Base-by-base conservation (phyloP, 1,140 invertebrate genomes). In the Muscidifurax raptorellus region DNA sequence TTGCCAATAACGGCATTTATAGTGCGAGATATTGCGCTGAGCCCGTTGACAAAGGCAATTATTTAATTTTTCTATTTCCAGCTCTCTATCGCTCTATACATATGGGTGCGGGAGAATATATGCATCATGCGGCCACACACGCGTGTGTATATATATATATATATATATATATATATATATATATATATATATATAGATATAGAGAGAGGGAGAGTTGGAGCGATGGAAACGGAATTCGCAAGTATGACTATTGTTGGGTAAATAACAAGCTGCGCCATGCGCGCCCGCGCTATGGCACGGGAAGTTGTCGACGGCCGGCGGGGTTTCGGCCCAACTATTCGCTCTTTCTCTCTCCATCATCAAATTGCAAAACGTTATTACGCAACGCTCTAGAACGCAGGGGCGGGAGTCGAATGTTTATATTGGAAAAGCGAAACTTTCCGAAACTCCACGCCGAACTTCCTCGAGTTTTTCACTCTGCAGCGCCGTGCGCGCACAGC, bases 391-490 rank as follows among this genome's bases (percentile, higher is more conserved):
- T 10, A 79, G 66, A 67, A 7, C 32, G 32, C 32, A 36, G 32
- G 1, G 32, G 64, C 22, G n/a, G 2, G n/a, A 59, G 52, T 59
- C 30, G 64, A 40, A 40, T n/a, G 44, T 72, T 52, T 64, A 59
- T 72, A 59, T 64, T 79, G 64, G 18, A 74, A 82, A 82, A 74
- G 40, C 28, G 18, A 44, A 75, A 78, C 27, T 83, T 67, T 67
- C 44, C 30, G 2, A 64, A 32, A 76, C 74, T 69, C 66, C 25
- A 9, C 4, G 6, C 22, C 27, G 66, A 69, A 30, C 9, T 72
- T 71, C 18, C 67, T 13, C 32, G 13, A 15, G 59, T 69, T 80
- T 32, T 32, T 59, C 36, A 7, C 1, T n/a, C 30, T 18, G n/a
- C n/a, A n/a, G n/a, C n/a, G n/a, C n/a, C n/a, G n/a, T n/a, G n/a